Conservation (phyloP, 2,113 vertebrate genomes). For the Ceyx margarethae region DNA sequence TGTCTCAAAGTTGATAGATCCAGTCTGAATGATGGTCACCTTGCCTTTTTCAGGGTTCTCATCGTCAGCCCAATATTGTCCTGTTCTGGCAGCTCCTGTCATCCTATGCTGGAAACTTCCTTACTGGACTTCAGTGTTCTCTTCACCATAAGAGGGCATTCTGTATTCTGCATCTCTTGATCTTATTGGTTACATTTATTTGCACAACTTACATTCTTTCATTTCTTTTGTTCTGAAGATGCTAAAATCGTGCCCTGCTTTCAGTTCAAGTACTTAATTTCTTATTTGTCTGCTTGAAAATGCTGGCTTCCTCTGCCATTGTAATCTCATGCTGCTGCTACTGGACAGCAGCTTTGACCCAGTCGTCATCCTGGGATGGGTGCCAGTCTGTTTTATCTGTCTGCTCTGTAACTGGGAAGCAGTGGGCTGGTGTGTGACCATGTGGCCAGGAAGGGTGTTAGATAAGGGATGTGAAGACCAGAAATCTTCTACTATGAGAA, state of each 20-base stretch:
- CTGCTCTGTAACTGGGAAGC: not conserved
- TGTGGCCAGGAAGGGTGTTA: not conserved
- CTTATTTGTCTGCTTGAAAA: not conserved
- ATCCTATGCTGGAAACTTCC: not conserved
- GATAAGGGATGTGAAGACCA: not conserved
- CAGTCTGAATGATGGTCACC: not conserved
- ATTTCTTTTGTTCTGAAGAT: not conserved
- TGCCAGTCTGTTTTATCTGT: not conserved
- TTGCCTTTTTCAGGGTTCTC: not conserved
- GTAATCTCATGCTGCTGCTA: not conserved
- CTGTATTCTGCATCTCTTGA: not conserved
- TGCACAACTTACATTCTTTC: not conserved
- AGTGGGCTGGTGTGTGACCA: not conserved
- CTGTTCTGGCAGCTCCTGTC: not conserved
- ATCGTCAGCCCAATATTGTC: not conserved
- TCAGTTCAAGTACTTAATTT: not conserved
- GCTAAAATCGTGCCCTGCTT: not conserved
- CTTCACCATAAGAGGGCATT: not conserved
- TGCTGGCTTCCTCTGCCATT: accelerated
- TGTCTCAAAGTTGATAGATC: not conserved
- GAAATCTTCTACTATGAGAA: not conserved
- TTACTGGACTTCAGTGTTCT: not conserved
- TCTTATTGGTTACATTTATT: not conserved
- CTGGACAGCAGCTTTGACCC: not conserved
- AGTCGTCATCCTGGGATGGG: not conserved